phyloP scores from a whole-genome alignment of 2,797 vertebrate genomes.

The Apogon talboti region DNA sequence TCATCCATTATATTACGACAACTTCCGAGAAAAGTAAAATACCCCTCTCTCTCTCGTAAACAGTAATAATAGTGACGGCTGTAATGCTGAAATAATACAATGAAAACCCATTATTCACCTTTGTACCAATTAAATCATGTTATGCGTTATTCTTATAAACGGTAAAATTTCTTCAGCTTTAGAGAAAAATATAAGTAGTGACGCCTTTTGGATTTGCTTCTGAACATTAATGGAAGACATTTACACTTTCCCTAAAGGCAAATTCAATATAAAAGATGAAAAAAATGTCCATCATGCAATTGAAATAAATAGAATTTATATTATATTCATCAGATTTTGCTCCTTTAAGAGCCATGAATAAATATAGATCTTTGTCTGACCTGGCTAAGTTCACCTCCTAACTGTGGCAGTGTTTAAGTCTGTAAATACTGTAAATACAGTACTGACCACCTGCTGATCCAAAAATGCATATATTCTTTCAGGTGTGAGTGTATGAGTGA shows the following conservation, averaged over 20 bases:
- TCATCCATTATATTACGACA: not conserved
- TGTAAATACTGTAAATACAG: conserved; percentile 9
- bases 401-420: conserved; percentile 42
- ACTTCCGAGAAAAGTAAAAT: conserved; percentile 13
- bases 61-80: not conserved
- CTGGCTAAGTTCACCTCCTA: conserved; percentile 3
- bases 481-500: too few relatives aligned
- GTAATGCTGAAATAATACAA: not conserved
- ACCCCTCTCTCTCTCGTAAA: conserved; percentile 4
- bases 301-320: not conserved
- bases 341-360: conserved; percentile 7
- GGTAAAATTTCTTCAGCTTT: not conserved
- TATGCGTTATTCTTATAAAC: not conserved
- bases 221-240: conserved; percentile 12
- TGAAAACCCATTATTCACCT: not conserved
- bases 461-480: not conserved
- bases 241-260: conserved; percentile 4
- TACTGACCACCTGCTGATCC: not conserved
- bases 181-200: conserved; percentile 6
- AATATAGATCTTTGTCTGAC: conserved; percentile 9
- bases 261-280: conserved; percentile 4
- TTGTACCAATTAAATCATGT: conserved; percentile 6
- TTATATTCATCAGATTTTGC: not conserved
- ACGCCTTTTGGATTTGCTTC: conserved; percentile 20
- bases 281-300: conserved; percentile 17